Base-by-base conservation (phyloP, 2,113 vertebrate species). In the Phylloscopus whistleri region DNA sequence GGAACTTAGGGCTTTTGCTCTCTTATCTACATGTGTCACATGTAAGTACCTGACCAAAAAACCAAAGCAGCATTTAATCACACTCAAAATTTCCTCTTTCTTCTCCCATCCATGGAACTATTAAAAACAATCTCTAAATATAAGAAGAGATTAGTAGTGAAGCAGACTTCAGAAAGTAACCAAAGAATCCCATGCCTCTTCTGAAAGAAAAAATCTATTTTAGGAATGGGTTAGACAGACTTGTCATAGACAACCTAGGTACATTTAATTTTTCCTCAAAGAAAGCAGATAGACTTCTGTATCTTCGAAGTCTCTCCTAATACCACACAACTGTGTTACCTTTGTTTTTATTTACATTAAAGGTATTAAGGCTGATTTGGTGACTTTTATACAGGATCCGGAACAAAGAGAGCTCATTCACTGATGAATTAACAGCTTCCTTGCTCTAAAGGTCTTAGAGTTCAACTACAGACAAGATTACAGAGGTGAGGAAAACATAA, bases 281-380 rank as follows among this genome's bases (percentile, higher is more conserved):
- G 58, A 33, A 75, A 52, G 44, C 8, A 77, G 46, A 74, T 51
- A 58, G 16, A 31, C 33, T 78, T n/a, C 13, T 39, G 26, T 24
- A 55, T 55, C 55, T 90, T 82, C 89, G 52, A 92, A 92, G 48
- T 67, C 10, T 74, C 48, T 89, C 78, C 35, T 37, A 78, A 11
- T n/a, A 35, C 22, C 63, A 64, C 24, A 33, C 6, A 75, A 31
- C 68, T 63, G 16, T 63, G 60, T 87, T 72, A 81, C 11, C 9
- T 92, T 83, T 94, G 41, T 69, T 91, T 93, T 88, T 67, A 84
- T 94, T 94, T 91, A 26, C 16, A 1, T 83, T 75, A 62, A 82
- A 51, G 44, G 24, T 31, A 81, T 91, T 70, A 92, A 55, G 31
- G 19, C 24, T 88, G 41, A 23, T 86, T 63, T 59, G 39, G 39